Evolutionary conservation across 2,888 invertebrate species (phyloP).

Genomic region (Sipha maydis): DNA sequence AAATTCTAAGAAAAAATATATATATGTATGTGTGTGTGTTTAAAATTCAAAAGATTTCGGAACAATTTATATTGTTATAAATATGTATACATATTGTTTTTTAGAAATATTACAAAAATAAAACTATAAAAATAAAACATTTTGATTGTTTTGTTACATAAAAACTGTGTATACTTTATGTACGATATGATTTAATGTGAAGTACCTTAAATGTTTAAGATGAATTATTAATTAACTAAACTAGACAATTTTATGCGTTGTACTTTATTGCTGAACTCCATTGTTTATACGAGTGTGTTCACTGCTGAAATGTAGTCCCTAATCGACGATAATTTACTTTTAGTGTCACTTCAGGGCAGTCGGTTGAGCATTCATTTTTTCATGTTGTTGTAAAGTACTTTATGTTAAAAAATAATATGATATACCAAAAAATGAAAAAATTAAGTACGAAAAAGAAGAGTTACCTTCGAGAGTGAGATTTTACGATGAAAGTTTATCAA

Average conservation of each 20-base stretch:
- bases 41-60: too few species aligned
- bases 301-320: conserved; percentile 33
- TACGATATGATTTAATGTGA: neutral
- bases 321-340: conserved; percentile 50
- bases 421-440: neutral
- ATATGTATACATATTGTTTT: too few species aligned
- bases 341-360: conserved; percentile 45
- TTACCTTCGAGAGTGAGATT: conserved; percentile 35
- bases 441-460: conserved; percentile 6
- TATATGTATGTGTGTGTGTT: too few species aligned
- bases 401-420: conserved; percentile 44
- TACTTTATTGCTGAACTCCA: neutral
- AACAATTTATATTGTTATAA: too few species aligned
- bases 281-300: neutral
- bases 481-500: conserved; percentile 55
- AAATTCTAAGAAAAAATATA: too few species aligned
- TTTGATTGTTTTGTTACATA: neutral
- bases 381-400: conserved; percentile 36
- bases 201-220: neutral
- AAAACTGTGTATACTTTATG: neutral
- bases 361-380: conserved; percentile 32
- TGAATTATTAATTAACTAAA: conserved; percentile 36
- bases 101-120: neutral
- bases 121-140: neutral
- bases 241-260: neutral